Evolutionary conservation across 2,113 vertebrate genomes (phyloP).

Genomic region (Vombatus ursinus): DNA sequence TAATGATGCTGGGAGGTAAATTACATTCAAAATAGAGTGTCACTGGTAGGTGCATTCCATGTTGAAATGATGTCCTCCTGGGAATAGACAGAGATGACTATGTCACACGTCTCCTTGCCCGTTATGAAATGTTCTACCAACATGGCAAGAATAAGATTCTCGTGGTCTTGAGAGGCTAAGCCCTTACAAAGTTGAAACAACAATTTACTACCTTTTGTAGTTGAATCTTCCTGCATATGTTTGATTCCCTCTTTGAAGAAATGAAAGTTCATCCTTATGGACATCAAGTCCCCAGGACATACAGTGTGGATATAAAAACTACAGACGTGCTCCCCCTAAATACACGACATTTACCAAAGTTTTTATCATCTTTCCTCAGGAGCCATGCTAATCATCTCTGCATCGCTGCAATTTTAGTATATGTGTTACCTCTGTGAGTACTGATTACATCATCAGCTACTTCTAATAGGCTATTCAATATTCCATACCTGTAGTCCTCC

Average conservation of each 20-base stretch:
- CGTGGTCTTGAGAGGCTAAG: slow-evolving; percentile 88
- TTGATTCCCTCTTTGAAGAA: slow-evolving; percentile 92
- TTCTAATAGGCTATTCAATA: background rate
- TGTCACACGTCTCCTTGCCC: slow-evolving; percentile 89
- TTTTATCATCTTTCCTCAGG: background rate
- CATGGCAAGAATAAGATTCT: slow-evolving; percentile 90
- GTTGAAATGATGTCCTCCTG: slow-evolving; percentile 92
- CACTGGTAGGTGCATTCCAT: slow-evolving; percentile 91
- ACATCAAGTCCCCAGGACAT: background rate
- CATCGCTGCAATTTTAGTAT: background rate
- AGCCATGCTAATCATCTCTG: background rate
- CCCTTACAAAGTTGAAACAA: slow-evolving; percentile 89
- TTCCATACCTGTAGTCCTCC: background rate
- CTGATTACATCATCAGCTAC: background rate
- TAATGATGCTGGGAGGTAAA: slow-evolving; percentile 90
- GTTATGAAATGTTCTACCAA: slow-evolving; percentile 90
- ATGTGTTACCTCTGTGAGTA: background rate
- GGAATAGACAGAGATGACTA: slow-evolving; percentile 88
- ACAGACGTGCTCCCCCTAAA: background rate
- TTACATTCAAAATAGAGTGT: slow-evolving; percentile 88
- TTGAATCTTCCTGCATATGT: slow-evolving; percentile 90
- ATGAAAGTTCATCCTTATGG: slow-evolving; percentile 86
- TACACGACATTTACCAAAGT: background rate
- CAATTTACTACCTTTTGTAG: slow-evolving; percentile 91
- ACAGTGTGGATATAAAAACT: background rate